Percentiles rank a stretch among this genome's conserved stretches.
Conservation (phyloP, 2,888 invertebrate species). For the Craniophora ligustri region DNA sequence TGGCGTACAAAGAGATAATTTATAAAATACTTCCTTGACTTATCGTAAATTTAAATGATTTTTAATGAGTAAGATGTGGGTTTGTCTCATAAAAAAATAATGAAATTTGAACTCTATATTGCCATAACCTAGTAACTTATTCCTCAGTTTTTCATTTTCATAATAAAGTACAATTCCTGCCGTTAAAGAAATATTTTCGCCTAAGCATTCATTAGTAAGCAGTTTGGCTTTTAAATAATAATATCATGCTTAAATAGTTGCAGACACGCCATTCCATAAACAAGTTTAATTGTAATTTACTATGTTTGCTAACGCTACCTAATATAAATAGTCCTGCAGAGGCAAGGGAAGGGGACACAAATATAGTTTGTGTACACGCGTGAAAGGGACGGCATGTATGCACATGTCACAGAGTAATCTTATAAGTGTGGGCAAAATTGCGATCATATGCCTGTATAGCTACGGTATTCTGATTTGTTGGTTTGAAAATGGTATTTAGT, state of each 20-base stretch:
- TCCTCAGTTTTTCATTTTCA: slow-evolving; percentile 26
- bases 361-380: slow-evolving; percentile 7
- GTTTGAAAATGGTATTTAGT: background rate
- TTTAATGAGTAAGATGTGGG: no score
- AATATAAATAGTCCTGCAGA: slow-evolving; percentile 62
- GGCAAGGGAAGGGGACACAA: slow-evolving; percentile 31
- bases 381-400: slow-evolving; percentile 44
- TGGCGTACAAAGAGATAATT: no score
- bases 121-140: slow-evolving; percentile 41
- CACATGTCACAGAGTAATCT: slow-evolving; percentile 57
- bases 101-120: slow-evolving; percentile 16
- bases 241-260: slow-evolving; percentile 53
- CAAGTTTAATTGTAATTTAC: slow-evolving; percentile 57
- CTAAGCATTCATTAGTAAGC: slow-evolving; percentile 48
- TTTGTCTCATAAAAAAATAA: no score
- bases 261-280: slow-evolving; percentile 58
- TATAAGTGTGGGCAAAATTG: slow-evolving; percentile 38
- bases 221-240: slow-evolving; percentile 53
- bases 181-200: slow-evolving; percentile 45
- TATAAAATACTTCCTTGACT: no score
- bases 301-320: slow-evolving; percentile 55
- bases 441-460: slow-evolving; percentile 15
- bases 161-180: slow-evolving; percentile 36
- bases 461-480: slow-evolving; percentile 4
- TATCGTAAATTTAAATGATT: no score